Base-by-base conservation (phyloP, 2,888 invertebrate genomes). In the Eupeodes luniger region DNA sequence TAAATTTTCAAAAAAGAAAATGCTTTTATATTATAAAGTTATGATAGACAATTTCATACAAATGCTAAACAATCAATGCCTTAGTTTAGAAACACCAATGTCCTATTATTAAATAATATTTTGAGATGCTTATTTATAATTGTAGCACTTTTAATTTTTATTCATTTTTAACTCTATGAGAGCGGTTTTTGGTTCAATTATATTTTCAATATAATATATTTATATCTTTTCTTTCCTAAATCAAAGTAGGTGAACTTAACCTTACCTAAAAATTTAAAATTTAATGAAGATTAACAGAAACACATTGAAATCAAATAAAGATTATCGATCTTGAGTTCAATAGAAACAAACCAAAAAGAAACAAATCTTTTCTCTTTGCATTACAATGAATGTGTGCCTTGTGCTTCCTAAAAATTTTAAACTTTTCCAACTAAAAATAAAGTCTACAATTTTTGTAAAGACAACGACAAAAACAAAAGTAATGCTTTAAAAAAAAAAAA, bases 151-250 rank as follows among this genome's bases (percentile, higher is more conserved):
- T 59, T 59, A 34, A 40, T 9, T 27, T 7, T 11, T 16, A 57
- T 14, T 59, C 14, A 1, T 34, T 59, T 59, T 59, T 59, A 59
- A 59, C 59, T 59, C 59, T 86, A 82, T 82, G 75, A 86, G 86
- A 86, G 86, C 64, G 78, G 72, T 75, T 86, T 27, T 82, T 79
- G 62, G 74, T 86, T 61, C 57, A 86, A 82, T 79, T 86, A 86
- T 82, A 86, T 86, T 78, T 62, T 55, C 0, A 67, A 81, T 79
- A 82, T 82, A 82, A 86, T 82, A 76, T 49, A 27, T 27, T 27
- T 27, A 27, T 44, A 44, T 10, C 55, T 55, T 59, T 57, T 70
- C 27, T 51, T 44, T 40, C 19, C 62, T 27, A 27, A 27, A 2
- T 27, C 27, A 27, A 27, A 9, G 16, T 47, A 76, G n/a, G 14